Evolutionary conservation across 2,797 vertebrate genomes (phyloP).

Genomic region (Melanogrammus aeglefinus): DNA sequence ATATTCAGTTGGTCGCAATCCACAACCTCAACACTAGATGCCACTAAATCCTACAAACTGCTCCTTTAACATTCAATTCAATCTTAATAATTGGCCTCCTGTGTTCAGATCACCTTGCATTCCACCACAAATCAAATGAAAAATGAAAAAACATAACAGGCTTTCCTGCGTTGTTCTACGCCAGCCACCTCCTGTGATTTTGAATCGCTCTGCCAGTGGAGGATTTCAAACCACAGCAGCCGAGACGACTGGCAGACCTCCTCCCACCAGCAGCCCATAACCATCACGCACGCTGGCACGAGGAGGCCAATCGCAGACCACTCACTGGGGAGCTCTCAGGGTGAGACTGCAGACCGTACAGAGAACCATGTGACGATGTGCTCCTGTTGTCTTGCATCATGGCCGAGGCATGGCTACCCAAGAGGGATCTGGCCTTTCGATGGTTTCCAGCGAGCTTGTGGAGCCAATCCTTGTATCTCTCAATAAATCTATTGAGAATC

Average conservation of each 20-base stretch:
- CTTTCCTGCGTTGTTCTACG: slow-evolving; percentile 21
- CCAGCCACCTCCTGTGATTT: slow-evolving; percentile 78
- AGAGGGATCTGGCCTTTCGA: not conserved
- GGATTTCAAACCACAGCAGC: slow-evolving; percentile 71
- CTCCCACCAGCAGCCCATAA: slow-evolving; percentile 59
- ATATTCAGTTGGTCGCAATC: too few species aligned
- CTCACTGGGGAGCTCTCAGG: slow-evolving; percentile 69
- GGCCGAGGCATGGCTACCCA: not conserved
- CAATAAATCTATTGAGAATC: not conserved
- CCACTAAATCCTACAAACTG: too few species aligned
- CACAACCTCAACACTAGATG: too few species aligned
- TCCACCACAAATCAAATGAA: not conserved
- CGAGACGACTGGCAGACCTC: slow-evolving; percentile 79
- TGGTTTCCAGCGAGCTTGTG: not conserved
- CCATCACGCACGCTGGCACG: slow-evolving; percentile 36
- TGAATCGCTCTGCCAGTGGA: slow-evolving; percentile 81
- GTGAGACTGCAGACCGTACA: slow-evolving; percentile 61
- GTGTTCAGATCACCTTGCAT: not conserved
- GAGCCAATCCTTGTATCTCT: not conserved
- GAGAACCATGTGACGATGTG: not conserved
- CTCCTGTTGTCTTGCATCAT: not conserved
- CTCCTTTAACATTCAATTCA: not conserved
- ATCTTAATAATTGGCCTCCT: not conserved
- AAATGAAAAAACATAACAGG: not conserved
- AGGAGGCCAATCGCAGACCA: slow-evolving; percentile 66